phyloP scores from a whole-genome alignment of 2,888 invertebrate genomes.

The Dicyrtomina minuta region DNA sequence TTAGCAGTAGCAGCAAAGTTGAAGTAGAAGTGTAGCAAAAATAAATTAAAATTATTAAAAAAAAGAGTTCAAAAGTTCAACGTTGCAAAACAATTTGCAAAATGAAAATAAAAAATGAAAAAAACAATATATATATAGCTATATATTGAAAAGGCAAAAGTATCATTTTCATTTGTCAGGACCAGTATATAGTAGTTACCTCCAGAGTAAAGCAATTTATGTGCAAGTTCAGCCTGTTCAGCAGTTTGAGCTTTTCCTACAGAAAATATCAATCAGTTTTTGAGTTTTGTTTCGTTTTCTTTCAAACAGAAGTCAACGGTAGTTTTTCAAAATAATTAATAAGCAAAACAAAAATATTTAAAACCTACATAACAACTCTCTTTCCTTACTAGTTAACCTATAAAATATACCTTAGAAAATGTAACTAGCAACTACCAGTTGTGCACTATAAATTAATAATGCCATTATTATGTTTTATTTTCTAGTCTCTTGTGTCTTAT shows the following conservation, averaged over 20 bases:
- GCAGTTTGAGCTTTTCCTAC: constrained; percentile 60
- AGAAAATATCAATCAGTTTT: constrained; percentile 32
- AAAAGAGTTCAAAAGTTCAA: too few relatives aligned
- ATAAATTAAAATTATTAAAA: background rate
- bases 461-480: too few relatives aligned
- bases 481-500: too few relatives aligned
- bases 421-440: too few relatives aligned
- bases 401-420: too few relatives aligned
- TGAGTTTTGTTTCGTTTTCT: constrained; percentile 9
- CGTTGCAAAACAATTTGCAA: background rate
- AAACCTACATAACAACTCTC: too few relatives aligned
- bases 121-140: background rate
- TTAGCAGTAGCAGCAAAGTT: background rate
- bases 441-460: too few relatives aligned
- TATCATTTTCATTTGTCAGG: constrained; percentile 10
- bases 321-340: too few relatives aligned
- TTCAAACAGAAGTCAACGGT: background rate
- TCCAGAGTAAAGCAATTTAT: constrained; percentile 85
- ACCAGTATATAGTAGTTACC: constrained; percentile 56
- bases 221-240: constrained; percentile 79
- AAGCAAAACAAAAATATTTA: too few relatives aligned
- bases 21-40: background rate
- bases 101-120: background rate
- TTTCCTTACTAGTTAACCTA: too few relatives aligned
- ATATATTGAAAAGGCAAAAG: constrained; percentile 44